Evolutionary conservation across 2,113 vertebrate genomes (phyloP).

Genomic region (Microtus richardsoni): DNA sequence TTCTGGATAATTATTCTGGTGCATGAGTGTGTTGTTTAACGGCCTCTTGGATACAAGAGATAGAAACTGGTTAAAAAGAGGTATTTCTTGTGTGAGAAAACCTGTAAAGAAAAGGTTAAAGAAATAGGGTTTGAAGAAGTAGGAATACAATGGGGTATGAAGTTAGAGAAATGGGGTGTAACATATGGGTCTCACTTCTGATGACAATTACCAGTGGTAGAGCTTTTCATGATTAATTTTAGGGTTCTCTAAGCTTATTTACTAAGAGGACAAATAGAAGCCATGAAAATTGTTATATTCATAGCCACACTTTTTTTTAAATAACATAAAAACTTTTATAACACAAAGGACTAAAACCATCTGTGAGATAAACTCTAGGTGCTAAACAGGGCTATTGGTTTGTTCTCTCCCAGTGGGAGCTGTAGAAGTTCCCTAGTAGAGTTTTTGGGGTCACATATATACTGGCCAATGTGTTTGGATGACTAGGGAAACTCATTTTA

Average conservation of each 20-base stretch:
- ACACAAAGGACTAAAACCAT: neutral
- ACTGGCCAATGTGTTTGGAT: neutral
- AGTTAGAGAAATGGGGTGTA: neutral
- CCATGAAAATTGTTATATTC: neutral
- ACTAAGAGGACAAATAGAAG: neutral
- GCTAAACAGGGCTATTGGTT: neutral
- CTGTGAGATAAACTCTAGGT: neutral
- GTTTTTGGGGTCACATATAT: too few relatives aligned
- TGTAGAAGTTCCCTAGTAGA: too few relatives aligned
- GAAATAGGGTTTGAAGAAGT: neutral
- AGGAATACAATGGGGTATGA: neutral
- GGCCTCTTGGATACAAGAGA: neutral
- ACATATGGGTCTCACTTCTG: neutral
- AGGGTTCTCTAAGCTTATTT: neutral
- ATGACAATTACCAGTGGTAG: neutral
- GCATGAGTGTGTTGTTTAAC: neutral
- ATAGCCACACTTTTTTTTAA: neutral
- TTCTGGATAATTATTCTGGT: neutral
- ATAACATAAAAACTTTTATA: neutral
- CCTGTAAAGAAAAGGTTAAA: neutral
- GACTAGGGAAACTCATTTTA: neutral
- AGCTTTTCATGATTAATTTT: neutral
- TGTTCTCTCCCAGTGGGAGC: neutral
- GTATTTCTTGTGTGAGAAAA: neutral
- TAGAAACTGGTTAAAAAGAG: neutral